Evolutionary conservation across 2,888 invertebrate species (phyloP), one percentile per base, ranked within the genome.

Genomic region (Spisula solida): DNA sequence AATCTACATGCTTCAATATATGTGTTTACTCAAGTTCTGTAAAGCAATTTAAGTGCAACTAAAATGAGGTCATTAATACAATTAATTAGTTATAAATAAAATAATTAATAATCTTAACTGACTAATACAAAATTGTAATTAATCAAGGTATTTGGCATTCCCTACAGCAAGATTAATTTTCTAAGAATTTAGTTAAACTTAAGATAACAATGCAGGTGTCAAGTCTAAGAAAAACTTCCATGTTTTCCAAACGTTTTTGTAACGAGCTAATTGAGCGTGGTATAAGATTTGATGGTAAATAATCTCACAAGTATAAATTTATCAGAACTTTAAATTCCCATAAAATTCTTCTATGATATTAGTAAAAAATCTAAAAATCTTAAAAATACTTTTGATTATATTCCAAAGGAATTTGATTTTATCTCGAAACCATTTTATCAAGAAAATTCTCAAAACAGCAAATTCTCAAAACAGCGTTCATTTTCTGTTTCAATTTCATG

Each of bases 361-460:
- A 1, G 5, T 16, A 16, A 75, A 75, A 75, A 75, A 31, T 34
- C 31, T 34, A 31, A 75, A 75, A 18, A 25, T 75, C 16, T 16
- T 10, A 75, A 70, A 75, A 34, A 31, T 75, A 18, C 16, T 34
- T 14, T 75, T 75, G 75, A 75, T 34, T 29, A 75, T 14, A 31
- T 75, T 75, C 75, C 31, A 75, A 75, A 75, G 75, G 75, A 75
- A 75, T 75, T 75, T 75, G 75, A 75, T 75, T 75, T 75, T 75
- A 75, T 75, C 75, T 34, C 31, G 18, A 75, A 75, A 75, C 75
- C 75, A 75, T 75, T 75, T 31, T 75, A 75, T 75, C 75, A 34
- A 75, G 34, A 34, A 34, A 16, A 31, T 75, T 31, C 75, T 75
- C 31, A 31, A 34, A 31, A 75, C 41, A n/a, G 41, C 41, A n/a